Base-by-base conservation (phyloP, 2,113 vertebrate species). In the Psephotus haematonotus region DNA sequence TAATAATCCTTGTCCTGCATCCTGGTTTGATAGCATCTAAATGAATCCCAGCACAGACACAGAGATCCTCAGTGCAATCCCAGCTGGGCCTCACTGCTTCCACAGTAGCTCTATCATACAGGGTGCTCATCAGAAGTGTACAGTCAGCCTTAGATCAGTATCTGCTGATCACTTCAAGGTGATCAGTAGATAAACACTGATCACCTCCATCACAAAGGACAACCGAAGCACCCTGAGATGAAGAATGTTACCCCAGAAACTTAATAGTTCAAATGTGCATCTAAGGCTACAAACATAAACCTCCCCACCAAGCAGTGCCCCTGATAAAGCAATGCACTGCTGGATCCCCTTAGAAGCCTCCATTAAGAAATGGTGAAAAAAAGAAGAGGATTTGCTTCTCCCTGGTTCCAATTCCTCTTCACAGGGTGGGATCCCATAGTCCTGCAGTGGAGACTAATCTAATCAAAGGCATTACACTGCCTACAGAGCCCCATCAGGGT, bases 81-180 rank as follows among this genome's bases (percentile, higher is more conserved):
- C 81, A 88, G 77, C 43, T 76, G 28, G 70, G 35, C 12, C 39
- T 50, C 49, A 37, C n/a, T 3, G 2, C 47, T 81, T 55, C 52
- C 47, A 31, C n/a, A 33, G 59, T 4, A 52, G 55, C 44, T 84
- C 44, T 69, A 0, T 50, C 3, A 0, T 46, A 29, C 55, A n/a
- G 10, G 24, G 28, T 41, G 29, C 41, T 88, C 0, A 0, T 50
- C 23, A 35, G 60, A 46, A 70, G 17, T 1, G 18, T 46, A 39
- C 15, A 46, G 70, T 46, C 68, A 62, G 39, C 39, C 70, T 67
- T 28, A n/a, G n/a, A 59, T 59, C 55, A 14, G 55, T n/a, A 59
- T 22, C 55, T 59, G 22, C 55, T 59, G 55, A 57, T 57, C 55
- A 57, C 55, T 57, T 57, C 20, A 57, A 57, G 55, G 55, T 9